Base-by-base conservation (phyloP, 64 coral and sea anemone species). In the Montipora capricornis region DNA sequence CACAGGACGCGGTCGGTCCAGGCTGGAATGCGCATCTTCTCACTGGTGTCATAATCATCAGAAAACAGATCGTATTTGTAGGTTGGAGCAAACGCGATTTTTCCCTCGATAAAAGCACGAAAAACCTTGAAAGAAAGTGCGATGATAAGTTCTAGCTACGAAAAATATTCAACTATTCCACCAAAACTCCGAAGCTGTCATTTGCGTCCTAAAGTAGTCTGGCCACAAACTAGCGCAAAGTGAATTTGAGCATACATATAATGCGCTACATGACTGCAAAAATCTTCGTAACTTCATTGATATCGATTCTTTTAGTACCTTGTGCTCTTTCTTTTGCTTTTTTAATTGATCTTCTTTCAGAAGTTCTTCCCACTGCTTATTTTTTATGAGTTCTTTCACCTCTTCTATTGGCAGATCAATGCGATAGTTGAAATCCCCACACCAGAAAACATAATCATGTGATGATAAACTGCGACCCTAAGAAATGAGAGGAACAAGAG, bases 391-490 rank as follows among this genome's bases (percentile, higher is more conserved):
- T 58, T 95, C 87, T 70, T 99, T 99, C n/a, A 99, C 97, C 13
- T 96, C 97, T 8, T 96, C 95, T 46, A 96, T 99, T 16, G 97
- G 97, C 15, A 92, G 51, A 89, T 99, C 97, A 44, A 99, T 94
- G 17, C 97, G 94, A 81, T 99, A 99, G 80, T 99, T 99, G 73
- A 99, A 99, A 89, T 99, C 97, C 47, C 97, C 97, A 87, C 97
- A 99, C 94, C 97, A 99, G 80, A 99, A 99, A 17, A 99, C 97
- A 76, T 99, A 99, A 60, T 99, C 97, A 50, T 99, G 97, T 75
- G 97, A 96, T 17, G 49, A 84, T 13, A 99, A 89, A 1, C 89
- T 96, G 49, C 97, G 92, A 84, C 97, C 94, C 97, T 98, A 78
- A 16, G 84, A 68, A 44, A 53, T 69, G 37, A 69, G 45, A 47